Conservation (phyloP, 2,888 invertebrate genomes). For the Heteromyza rotundicornis region DNA sequence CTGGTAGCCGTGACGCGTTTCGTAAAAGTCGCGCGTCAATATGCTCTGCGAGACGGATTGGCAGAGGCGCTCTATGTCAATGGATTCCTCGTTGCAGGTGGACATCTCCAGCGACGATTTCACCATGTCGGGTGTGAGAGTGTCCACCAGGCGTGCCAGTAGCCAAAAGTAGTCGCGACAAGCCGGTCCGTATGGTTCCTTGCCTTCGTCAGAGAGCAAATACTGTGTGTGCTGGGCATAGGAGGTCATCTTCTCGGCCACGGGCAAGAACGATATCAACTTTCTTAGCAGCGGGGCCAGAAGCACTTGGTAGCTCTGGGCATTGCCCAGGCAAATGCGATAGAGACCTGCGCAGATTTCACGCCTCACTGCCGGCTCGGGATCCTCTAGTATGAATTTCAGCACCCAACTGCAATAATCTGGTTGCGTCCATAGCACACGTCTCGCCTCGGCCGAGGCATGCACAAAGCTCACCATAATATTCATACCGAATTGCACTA, state of each 20-base stretch:
- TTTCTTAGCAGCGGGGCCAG: conserved; percentile 82
- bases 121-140: conserved; percentile 79
- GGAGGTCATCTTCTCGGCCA: conserved; percentile 82
- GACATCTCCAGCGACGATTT: conserved; percentile 68
- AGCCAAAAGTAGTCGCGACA: conserved; percentile 96
- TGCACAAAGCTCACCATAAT: conserved; percentile 92
- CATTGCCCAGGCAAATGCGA: conserved; percentile 77
- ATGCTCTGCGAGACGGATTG: conserved; percentile 78
- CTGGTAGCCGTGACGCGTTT: conserved; percentile 81
- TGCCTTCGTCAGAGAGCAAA: conserved; percentile 66
- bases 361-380: conserved; percentile 87
- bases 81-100: conserved; percentile 43
- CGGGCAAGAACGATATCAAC: conserved; percentile 78
- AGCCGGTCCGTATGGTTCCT: conserved; percentile 93
- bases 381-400: conserved; percentile 86
- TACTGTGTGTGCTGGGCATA: conserved; percentile 59
- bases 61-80: conserved; percentile 78
- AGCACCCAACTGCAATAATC: conserved; percentile 83
- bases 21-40: conserved; percentile 79
- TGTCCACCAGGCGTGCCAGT: conserved; percentile 85
- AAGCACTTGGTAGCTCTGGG: conserved; percentile 66
- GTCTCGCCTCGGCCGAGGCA: conserved; percentile 79
- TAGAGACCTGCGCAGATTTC: conserved; percentile 94
- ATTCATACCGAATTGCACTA: conserved; percentile 91
- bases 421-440: conserved; percentile 76